Conservation (phyloP, 1,140 invertebrate genomes). For the Bombus superbus region DNA sequence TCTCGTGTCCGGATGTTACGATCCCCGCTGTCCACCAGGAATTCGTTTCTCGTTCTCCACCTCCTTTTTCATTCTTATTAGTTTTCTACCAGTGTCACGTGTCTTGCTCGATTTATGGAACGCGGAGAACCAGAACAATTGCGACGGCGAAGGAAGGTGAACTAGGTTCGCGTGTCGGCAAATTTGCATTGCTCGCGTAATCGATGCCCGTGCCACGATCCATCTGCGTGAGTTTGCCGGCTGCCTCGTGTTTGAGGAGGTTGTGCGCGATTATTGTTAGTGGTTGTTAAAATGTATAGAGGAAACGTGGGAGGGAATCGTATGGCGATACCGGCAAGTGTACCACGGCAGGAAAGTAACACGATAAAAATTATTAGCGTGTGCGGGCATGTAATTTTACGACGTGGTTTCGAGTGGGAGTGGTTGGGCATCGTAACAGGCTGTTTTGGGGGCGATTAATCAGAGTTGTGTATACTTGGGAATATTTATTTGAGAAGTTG, state of each 20-base stretch:
- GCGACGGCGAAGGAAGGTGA: neutral
- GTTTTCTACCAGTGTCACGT: neutral
- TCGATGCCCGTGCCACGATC: slow-evolving; percentile 5
- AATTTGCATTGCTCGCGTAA: slow-evolving; percentile 33
- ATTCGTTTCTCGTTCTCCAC: slow-evolving; percentile 19
- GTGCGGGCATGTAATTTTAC: neutral
- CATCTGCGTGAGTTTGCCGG: neutral
- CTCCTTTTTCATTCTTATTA: neutral
- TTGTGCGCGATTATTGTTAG: neutral
- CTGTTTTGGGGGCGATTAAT: neutral
- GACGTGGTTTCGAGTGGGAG: neutral
- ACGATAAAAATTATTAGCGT: neutral
- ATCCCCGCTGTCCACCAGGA: slow-evolving; percentile 28
- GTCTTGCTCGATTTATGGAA: neutral
- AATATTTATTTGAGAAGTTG: neutral
- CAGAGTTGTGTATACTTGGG: neutral
- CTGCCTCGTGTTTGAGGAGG: neutral
- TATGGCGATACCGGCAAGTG: neutral
- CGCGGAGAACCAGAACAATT: neutral
- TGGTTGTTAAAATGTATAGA: neutral
- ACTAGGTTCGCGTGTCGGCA: slow-evolving; percentile 4
- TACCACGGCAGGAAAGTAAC: neutral
- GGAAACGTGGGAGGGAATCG: slow-evolving; percentile 14
- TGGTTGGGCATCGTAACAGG: neutral
- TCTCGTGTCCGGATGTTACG: slow-evolving; percentile 29